Conservation (phyloP, 2,113 vertebrate species). For the Centropristis striata region DNA sequence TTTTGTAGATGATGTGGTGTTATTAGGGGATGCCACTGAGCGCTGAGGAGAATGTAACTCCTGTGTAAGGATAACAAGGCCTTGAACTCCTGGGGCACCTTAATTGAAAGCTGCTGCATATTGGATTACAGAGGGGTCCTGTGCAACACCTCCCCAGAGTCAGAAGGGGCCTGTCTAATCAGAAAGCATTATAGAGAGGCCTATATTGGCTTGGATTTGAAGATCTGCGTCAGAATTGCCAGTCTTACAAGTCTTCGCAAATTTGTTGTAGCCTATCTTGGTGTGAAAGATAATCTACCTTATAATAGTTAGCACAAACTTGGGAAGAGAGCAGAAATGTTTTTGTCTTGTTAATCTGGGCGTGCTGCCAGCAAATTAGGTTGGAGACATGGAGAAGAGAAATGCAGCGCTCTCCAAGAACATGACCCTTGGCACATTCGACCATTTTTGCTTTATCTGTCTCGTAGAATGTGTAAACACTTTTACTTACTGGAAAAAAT, state of each 20-base stretch:
- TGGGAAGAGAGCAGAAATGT: slow-evolving; percentile 59
- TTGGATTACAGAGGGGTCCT: slow-evolving; percentile 64
- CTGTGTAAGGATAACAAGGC: slow-evolving; percentile 65
- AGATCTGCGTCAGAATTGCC: not conserved
- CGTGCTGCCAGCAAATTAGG: slow-evolving; percentile 70
- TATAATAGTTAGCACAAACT: slow-evolving; percentile 26
- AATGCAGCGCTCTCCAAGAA: slow-evolving; percentile 62
- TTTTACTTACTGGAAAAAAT: slow-evolving; percentile 8
- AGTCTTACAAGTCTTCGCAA: slow-evolving; percentile 9
- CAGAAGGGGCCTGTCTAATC: slow-evolving; percentile 54
- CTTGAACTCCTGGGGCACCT: slow-evolving; percentile 58
- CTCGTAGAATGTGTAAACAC: slow-evolving; percentile 57
- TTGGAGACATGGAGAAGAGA: slow-evolving; percentile 69
- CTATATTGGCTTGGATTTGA: slow-evolving; percentile 34
- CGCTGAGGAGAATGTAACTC: slow-evolving; percentile 59
- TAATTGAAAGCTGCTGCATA: slow-evolving; percentile 79
- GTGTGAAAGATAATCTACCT: slow-evolving; percentile 28
- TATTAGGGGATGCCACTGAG: slow-evolving; percentile 53
- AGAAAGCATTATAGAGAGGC: slow-evolving; percentile 48
- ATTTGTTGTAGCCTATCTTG: slow-evolving; percentile 7
- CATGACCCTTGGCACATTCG: slow-evolving; percentile 56
- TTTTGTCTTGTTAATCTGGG: slow-evolving; percentile 71
- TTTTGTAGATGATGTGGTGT: slow-evolving; percentile 39
- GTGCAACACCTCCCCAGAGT: slow-evolving; percentile 61
- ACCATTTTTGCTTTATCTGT: slow-evolving; percentile 49